Evolutionary conservation across 2,113 vertebrate genomes (phyloP).

Genomic region (Brachyhypopomus occidentalis): DNA sequence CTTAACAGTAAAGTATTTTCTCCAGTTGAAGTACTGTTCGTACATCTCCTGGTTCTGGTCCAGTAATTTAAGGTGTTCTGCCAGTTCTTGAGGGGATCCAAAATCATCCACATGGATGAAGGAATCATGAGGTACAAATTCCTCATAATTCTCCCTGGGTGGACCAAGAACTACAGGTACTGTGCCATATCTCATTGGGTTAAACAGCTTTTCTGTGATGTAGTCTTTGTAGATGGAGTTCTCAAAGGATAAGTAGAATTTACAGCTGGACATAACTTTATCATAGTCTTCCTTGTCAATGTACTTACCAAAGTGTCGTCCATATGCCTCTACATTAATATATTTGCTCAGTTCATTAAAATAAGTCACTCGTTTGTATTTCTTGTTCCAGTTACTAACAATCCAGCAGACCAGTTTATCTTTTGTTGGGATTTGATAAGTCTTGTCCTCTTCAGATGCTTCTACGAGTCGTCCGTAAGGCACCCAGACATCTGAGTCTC

Average conservation of each 20-base stretch:
- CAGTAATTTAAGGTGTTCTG: conserved; percentile 80
- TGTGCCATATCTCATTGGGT: conserved; percentile 76
- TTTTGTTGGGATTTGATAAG: conserved; percentile 80
- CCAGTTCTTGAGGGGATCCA: conserved; percentile 78
- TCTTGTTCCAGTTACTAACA: conserved; percentile 83
- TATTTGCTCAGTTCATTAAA: conserved; percentile 81
- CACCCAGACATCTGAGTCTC: conserved; percentile 83
- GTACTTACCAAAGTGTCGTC: conserved; percentile 74
- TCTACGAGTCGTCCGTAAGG: conserved; percentile 80
- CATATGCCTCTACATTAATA: conserved; percentile 78
- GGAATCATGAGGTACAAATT: conserved; percentile 79
- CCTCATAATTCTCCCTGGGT: conserved; percentile 83
- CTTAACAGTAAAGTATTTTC: conserved; percentile 75
- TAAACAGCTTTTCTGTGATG: conserved; percentile 86
- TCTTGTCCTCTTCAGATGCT: conserved; percentile 68
- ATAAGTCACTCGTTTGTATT: conserved; percentile 79
- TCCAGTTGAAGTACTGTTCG: conserved; percentile 83
- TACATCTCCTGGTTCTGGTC: conserved; percentile 81
- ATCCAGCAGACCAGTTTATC: conserved; percentile 86
- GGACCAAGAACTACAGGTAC: conserved; percentile 84
- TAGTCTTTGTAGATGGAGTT: conserved; percentile 87
- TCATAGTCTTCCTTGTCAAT: conserved; percentile 74
- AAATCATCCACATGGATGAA: conserved; percentile 89
- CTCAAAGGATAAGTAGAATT: conserved; percentile 89
- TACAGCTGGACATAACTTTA: conserved; percentile 79